Evolutionary conservation across 2,797 vertebrate genomes (phyloP), one percentile per base, ranked within the genome.

Genomic region (Lacerta bilineata): DNA sequence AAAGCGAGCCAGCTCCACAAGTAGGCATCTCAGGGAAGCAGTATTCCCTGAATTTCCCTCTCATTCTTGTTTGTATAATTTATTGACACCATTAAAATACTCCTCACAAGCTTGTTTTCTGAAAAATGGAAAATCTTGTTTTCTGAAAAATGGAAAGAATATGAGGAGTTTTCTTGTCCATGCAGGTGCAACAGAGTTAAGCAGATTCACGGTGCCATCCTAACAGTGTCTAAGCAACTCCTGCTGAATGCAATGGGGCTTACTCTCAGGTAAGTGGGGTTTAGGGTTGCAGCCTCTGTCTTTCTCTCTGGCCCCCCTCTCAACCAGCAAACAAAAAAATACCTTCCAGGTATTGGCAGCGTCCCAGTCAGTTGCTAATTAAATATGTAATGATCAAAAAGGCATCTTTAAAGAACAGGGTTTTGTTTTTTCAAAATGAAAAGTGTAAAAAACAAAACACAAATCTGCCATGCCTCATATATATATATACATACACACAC

Each of bases 111-210:
- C n/a, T n/a, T n/a, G n/a, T n/a, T n/a, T n/a, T n/a, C n/a, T n/a
- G n/a, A n/a, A n/a, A n/a, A n/a, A n/a, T n/a, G n/a, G n/a, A n/a
- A n/a, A 10, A 27, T 87, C 78, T 83, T 18, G 0, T 3, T 55
- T 94, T 90, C 88, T 89, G 84, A 91, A 85, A 93, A 93, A 46
- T 0, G 10, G 85, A 43, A 0, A 0, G 64, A 92, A 92, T 92
- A 92, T 85, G 87, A 64, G 83, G 90, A 88, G 88, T 86, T 89
- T 85, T 29, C 27, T 91, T 92, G 92, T 86, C 81, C 72, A 79
- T 87, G 91, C 88, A 95, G 94, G 95, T 94, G 94, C 91, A 94
- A 93, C 5, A 78, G 83, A 91, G 43, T 88, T 7, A 2, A 46
- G n/a, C 91, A 36, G 72, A 7, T 36, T 5, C 33, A 18, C 18